Conservation (phyloP, 2,888 invertebrate genomes). For the Drosophila ustulata region DNA sequence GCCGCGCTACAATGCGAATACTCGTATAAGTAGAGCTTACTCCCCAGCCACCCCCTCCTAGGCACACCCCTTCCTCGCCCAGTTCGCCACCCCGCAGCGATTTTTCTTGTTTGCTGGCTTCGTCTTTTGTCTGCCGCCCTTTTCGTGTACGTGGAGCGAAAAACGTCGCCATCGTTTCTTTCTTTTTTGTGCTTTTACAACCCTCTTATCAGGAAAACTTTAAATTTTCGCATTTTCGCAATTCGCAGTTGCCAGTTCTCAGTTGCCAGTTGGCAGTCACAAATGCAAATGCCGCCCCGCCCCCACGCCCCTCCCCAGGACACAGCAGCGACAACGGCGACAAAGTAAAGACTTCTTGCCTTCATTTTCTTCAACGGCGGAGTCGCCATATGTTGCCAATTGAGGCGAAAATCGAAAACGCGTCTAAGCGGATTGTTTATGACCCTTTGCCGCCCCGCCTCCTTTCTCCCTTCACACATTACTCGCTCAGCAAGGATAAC, state of each 20-base stretch:
- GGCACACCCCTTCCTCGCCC: constrained; percentile 21
- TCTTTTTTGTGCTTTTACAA: constrained; percentile 72
- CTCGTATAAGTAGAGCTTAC: constrained; percentile 70
- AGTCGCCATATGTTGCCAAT: constrained; percentile 76
- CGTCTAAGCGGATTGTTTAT: constrained; percentile 77
- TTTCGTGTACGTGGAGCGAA: constrained; percentile 66
- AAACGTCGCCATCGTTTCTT: constrained; percentile 74
- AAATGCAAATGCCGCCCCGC: constrained; percentile 71
- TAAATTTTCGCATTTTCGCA: constrained; percentile 79
- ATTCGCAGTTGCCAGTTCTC: constrained; percentile 68
- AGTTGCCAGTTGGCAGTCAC: constrained; percentile 68
- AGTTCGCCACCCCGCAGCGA: constrained; percentile 61
- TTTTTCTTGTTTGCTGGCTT: constrained; percentile 74
- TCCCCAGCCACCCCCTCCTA: constrained; percentile 13
- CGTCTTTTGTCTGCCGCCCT: constrained; percentile 77
- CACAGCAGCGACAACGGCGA: constrained; percentile 8
- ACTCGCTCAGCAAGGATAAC: constrained; percentile 10
- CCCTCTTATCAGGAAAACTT: constrained; percentile 76
- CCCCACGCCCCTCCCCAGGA: neutral
- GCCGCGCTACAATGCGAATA: constrained; percentile 74
- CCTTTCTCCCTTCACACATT: constrained; percentile 8
- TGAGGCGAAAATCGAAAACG: constrained; percentile 79
- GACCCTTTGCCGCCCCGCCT: constrained; percentile 41
- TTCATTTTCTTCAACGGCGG: neutral
- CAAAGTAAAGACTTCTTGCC: constrained; percentile 15